A percentile compares a stretch with the other conserved stretches of the same genome.
Conservation (phyloP, 2,113 vertebrate genomes). For the Marmota monax region DNA sequence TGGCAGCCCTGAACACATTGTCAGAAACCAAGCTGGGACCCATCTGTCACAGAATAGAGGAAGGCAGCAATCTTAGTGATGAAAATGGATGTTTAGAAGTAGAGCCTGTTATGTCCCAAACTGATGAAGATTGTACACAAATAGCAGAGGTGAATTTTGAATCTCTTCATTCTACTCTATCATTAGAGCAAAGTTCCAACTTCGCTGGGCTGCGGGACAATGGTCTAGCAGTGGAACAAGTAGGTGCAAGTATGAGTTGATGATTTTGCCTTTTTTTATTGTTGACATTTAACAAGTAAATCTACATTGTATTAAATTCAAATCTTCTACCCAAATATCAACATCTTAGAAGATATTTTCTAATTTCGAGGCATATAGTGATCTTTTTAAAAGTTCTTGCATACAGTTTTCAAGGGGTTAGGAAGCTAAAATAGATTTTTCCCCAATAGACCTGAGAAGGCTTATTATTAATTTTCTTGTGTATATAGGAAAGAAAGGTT, state of each 20-base stretch:
- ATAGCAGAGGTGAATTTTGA: constrained; percentile 67
- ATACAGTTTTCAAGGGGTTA: background rate
- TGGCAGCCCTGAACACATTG: constrained; percentile 71
- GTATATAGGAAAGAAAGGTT: background rate
- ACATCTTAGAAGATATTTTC: background rate
- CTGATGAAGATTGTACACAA: constrained; percentile 76
- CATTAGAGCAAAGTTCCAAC: constrained; percentile 60
- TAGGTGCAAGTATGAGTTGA: constrained; percentile 57
- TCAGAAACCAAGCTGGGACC: constrained; percentile 61
- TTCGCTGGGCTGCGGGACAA: constrained; percentile 46
- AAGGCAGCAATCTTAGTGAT: background rate
- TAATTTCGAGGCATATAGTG: constrained; percentile 20
- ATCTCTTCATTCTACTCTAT: constrained; percentile 35
- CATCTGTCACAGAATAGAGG: constrained; percentile 29
- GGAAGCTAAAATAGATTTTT: constrained; percentile 45
- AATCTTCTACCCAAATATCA: background rate
- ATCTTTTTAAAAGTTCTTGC: background rate
- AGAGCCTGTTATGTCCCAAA: constrained; percentile 21
- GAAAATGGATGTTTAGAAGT: constrained; percentile 40
- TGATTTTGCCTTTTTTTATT: constrained; percentile 46
- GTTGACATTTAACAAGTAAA: background rate
- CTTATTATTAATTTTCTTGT: background rate
- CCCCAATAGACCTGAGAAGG: background rate
- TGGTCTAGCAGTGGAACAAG: constrained; percentile 67
- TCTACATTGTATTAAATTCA: constrained; percentile 47